Evolutionary conservation across 1,140 invertebrate genomes (phyloP).

Genomic region (Vanessa tameamea): DNA sequence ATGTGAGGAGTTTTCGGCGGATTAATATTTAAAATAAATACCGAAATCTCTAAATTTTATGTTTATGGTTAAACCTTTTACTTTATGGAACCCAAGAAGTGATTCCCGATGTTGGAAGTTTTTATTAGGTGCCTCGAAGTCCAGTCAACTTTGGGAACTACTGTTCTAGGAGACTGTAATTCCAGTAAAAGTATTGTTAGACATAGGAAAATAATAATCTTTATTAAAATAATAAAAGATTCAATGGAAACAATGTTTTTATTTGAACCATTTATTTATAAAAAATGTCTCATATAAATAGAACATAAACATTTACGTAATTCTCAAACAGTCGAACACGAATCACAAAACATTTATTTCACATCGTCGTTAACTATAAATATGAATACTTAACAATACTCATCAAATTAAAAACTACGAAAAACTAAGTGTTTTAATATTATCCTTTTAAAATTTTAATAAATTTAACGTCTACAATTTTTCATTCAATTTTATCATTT

Average conservation of each 20-base stretch:
- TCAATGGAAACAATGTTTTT: conserved; percentile 7
- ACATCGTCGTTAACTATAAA: conserved; percentile 51
- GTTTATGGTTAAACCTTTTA: too few species aligned
- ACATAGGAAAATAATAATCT: neutral
- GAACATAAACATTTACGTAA: conserved; percentile 56
- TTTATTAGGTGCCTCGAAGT: too few species aligned
- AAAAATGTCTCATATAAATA: conserved; percentile 77
- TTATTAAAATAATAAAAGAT: neutral
- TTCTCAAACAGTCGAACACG: conserved; percentile 62
- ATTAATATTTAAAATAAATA: too few species aligned
- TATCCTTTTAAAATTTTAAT: conserved; percentile 25
- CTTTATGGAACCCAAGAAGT: too few species aligned
- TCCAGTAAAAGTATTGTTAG: neutral
- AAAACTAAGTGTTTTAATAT: conserved; percentile 33
- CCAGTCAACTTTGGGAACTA: too few species aligned
- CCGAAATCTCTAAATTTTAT: too few species aligned
- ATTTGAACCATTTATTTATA: conserved; percentile 66
- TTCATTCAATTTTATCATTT: neutral
- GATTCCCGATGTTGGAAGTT: too few species aligned
- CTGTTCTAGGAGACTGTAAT: too few species aligned
- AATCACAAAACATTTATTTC: conserved; percentile 41
- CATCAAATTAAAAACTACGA: conserved; percentile 44
- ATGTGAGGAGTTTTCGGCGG: too few species aligned
- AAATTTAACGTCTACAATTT: conserved; percentile 11
- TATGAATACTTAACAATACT: conserved; percentile 64